Base-by-base conservation (phyloP, 2,797 vertebrate species). In the Corythornis leucogaster region DNA sequence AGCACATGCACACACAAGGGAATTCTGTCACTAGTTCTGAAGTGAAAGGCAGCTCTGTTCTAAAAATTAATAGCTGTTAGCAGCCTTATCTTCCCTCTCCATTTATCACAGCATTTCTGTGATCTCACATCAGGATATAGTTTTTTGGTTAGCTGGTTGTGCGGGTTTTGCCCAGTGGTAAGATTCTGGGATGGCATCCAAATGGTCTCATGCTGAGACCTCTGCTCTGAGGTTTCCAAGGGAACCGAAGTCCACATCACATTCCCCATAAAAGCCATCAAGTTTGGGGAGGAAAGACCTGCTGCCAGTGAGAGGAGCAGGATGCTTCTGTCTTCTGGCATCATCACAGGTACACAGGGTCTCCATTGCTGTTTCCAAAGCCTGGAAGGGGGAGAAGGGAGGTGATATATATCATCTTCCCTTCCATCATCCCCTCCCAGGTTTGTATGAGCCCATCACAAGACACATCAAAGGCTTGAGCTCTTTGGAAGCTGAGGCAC, bases 251-350 rank as follows among this genome's bases (percentile, higher is more conserved):
- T 21, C 55, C 21, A 15, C 30, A 59, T 70, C 75, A 45, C 14
- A 8, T 50, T 61, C 35, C 22, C 20, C 1, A 1, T 35, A n/a
- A 30, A 50, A 25, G 12, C 5, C 5, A 2, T 7, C 2, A n/a
- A 14, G 24, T 57, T 9, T 61, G 40, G 30, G 26, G 24, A 53
- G 45, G n/a, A 78, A 63, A 94, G 64, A 22, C 25, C 28, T 46
- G 8, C 30, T 3, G 4, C n/a, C 28, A 50, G 63, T 1, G 3
- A 53, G 26, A 35, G 62, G 8, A 67, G 21, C 48, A 19, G 25
- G 46, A 11, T 10, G 3, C 15, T 8, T 14, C 54, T 58, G 77
- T 21, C 15, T 30, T 5, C 10, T 4, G 5, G 30, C 51, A 18
- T n/a, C 2, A 0, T 16, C 46, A 46, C 48, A 76, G 45, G 19